Conservation (phyloP, 2,888 invertebrate genomes). For the Cecidostiba fungosa region DNA sequence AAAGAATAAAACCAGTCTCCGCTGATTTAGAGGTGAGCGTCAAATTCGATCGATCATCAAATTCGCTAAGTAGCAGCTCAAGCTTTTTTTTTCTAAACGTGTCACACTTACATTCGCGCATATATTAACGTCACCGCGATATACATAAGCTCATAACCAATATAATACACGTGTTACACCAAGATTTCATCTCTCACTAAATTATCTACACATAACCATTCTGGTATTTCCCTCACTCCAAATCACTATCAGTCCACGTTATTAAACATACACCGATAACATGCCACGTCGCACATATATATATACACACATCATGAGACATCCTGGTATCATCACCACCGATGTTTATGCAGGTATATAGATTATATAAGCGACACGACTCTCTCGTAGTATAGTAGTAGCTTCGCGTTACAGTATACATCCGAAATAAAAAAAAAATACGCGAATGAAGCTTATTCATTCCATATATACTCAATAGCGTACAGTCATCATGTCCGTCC, state of each 20-base stretch:
- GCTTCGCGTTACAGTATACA: not conserved
- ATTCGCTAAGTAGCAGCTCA: not conserved
- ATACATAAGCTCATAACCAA: not conserved
- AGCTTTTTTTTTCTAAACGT: not conserved
- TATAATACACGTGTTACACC: not conserved
- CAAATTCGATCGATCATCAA: constrained; percentile 12
- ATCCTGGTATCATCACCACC: not conserved
- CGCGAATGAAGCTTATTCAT: not conserved
- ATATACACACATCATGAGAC: not conserved
- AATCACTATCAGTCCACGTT: not conserved
- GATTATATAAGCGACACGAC: too few relatives aligned
- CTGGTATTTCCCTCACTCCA: not conserved
- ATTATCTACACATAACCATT: not conserved
- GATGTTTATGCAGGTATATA: constrained; percentile 6
- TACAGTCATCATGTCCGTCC: not conserved
- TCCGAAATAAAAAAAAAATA: not conserved
- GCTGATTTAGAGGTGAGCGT: not conserved
- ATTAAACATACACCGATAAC: not conserved
- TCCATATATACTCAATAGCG: not conserved
- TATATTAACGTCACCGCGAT: not conserved
- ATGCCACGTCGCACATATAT: not conserved
- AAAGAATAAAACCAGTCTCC: not conserved
- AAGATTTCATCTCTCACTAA: not conserved
- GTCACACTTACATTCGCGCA: not conserved
- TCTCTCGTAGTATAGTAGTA: not conserved